These are phyloP conservation scores for Syrphus vitripennis DNA, from an alignment of 2,888 invertebrate species.

Conservation along the genomic window DNA sequence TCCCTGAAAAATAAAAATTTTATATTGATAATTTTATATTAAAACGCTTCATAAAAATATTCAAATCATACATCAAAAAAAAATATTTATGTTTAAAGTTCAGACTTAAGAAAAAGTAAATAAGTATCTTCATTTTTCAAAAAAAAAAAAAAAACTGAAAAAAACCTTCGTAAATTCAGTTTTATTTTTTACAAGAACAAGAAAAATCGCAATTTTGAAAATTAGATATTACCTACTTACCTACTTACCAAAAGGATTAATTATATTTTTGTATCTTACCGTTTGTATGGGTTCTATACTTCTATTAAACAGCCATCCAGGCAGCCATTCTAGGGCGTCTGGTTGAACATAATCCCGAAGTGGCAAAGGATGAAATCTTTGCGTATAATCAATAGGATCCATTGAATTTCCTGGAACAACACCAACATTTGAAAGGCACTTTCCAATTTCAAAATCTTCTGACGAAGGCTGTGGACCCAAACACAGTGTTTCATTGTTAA, in stretches of 20 bases:
- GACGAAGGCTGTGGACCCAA: neutral
- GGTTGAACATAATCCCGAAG: slow-evolving; percentile 95
- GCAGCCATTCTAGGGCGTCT: slow-evolving; percentile 77
- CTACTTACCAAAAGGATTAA: too few relatives aligned
- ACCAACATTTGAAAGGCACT: slow-evolving; percentile 88
- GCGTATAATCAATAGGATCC: slow-evolving; percentile 89
- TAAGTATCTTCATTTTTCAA: too few relatives aligned
- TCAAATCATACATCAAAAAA: neutral
- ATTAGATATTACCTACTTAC: too few relatives aligned
- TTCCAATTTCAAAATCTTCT: slow-evolving; percentile 81
- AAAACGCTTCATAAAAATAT: too few relatives aligned
- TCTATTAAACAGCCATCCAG: slow-evolving; percentile 56
- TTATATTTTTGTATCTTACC: too few relatives aligned
- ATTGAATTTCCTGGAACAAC: slow-evolving; percentile 93
- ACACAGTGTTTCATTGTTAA: slow-evolving; percentile 82
- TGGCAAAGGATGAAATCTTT: slow-evolving; percentile 94
- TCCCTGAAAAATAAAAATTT: slow-evolving; percentile 86
- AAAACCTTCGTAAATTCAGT: too few relatives aligned
- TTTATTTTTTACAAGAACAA: too few relatives aligned
- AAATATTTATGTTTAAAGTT: too few relatives aligned
- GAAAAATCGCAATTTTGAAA: too few relatives aligned
- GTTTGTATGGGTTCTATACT: slow-evolving; percentile 46
- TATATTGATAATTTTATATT: too few relatives aligned
- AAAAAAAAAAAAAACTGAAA: too few relatives aligned
- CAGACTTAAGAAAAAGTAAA: too few relatives aligned